Base-by-base conservation (phyloP, 2,888 invertebrate species). In the Sinodicranocentrus sp. region DNA sequence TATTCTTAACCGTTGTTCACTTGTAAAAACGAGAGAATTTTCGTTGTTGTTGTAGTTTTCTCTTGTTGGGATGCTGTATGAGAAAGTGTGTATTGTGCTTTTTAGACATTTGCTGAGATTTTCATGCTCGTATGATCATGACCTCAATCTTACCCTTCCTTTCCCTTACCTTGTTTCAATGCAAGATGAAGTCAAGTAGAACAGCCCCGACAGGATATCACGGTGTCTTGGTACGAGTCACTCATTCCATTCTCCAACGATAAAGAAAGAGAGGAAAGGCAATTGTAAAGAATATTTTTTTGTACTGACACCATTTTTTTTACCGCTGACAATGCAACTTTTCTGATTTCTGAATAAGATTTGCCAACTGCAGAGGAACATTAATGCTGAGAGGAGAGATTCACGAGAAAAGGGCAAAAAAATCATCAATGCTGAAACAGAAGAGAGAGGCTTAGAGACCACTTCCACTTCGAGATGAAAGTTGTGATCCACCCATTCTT, bases 121-220 rank as follows among this genome's bases (percentile, higher is more conserved):
- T 76, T 68, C 54, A 68, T 78, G 57, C 78, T 68, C 28, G 33
- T 44, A 61, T 70, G 78, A 71, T 79, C 79, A 71, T 71, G 79
- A 71, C 71, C 79, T 79, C 71, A 71, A 71, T 79, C 39, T 65
- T n/a, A 15, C n/a, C 44, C 67, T 28, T 17, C 28, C 44, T 15
- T 70, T 19, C 6, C 26, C 25, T 10, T 25, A 39, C 77, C 59
- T 70, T 70, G 70, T 70, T 52, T 26, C 43, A 13, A 28, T n/a
- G 17, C n/a, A 21, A 44, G 21, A 28, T 21, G 21, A 28, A 70
- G 59, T 68, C 57, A 68, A 70, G 33, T 59, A 59, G 25, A 61
- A 70, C 44, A 54, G 25, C 39, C 15, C 33, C 33, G 3, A 10
- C 5, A 33, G 33, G 33, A 33, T 33, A 33, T 33, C 33, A 33